These are phyloP conservation scores for Cremastinae sp. DNA, from an alignment of 2,888 invertebrate species.

Conservation along the genomic window DNA sequence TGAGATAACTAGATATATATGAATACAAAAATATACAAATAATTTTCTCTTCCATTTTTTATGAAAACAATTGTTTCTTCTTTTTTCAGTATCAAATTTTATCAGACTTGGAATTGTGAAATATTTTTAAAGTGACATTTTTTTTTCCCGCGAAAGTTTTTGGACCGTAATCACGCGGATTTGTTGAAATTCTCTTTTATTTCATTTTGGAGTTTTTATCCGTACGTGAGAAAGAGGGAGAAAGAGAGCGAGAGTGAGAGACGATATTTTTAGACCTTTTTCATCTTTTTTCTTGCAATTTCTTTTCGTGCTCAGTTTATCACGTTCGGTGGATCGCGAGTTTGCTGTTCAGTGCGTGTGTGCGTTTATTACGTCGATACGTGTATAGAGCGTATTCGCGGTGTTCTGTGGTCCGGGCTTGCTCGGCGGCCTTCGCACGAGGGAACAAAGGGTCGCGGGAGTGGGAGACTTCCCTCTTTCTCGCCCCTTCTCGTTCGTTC, in stretches of 20 bases:
- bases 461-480: constrained; percentile 37
- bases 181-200: constrained; percentile 18
- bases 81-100: too few species aligned
- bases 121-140: neutral
- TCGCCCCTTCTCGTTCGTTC: constrained; percentile 10
- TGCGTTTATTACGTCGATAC: constrained; percentile 43
- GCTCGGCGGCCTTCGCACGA: constrained; percentile 62
- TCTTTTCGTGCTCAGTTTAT: constrained; percentile 30
- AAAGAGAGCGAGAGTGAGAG: neutral
- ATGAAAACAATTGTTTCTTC: too few species aligned
- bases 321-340: constrained; percentile 48
- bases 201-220: neutral
- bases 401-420: constrained; percentile 55
- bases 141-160: constrained; percentile 2
- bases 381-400: constrained; percentile 34
- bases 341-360: constrained; percentile 51
- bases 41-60: too few species aligned
- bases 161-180: constrained; percentile 17
- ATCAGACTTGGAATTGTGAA: too few species aligned
- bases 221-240: constrained; percentile 5
- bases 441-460: constrained; percentile 64
- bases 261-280: constrained; percentile 42
- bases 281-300: too few species aligned
- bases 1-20: too few species aligned
- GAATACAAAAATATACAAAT: too few species aligned